Percentiles rank a stretch among this genome's conserved stretches.
Conservation (phyloP, 2,113 vertebrate species). For the Nipponia nippon region DNA sequence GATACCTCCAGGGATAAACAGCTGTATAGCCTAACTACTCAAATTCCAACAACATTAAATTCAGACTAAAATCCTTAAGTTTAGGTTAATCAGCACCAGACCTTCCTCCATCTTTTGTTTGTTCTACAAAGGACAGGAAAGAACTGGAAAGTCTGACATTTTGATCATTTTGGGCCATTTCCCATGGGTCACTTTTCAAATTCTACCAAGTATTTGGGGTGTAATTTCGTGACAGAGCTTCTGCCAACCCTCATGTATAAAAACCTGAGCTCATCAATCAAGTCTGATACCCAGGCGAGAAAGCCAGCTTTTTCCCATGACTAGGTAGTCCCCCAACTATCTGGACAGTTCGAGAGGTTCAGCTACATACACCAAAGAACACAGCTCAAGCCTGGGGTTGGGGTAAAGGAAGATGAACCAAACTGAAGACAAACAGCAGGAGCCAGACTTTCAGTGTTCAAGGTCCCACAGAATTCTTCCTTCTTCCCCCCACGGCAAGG, state of each 20-base stretch:
- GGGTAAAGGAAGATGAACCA: neutral
- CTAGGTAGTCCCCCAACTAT: neutral
- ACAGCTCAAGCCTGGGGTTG: neutral
- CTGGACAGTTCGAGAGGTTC: neutral
- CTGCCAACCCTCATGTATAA: neutral
- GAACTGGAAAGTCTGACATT: neutral
- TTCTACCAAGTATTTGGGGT: neutral
- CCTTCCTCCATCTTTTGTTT: neutral
- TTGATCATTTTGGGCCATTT: neutral
- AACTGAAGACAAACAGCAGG: neutral
- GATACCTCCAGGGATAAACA: constrained; percentile 48
- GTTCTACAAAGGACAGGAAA: neutral
- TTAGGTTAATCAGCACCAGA: constrained; percentile 46
- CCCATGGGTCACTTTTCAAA: neutral
- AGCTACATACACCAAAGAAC: neutral
- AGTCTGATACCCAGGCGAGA: neutral
- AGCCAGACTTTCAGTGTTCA: neutral
- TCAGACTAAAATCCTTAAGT: neutral
- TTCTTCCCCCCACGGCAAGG: neutral
- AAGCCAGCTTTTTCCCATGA: neutral
- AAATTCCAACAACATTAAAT: neutral
- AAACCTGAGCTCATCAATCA: neutral
- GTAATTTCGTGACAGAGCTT: neutral
- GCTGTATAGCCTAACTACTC: neutral
- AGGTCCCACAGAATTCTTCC: neutral